A percentile compares a stretch with the other conserved stretches of the same genome.
phyloP scores from a whole-genome alignment of 2,113 vertebrate genomes.

The Rhinichthys klamathensis region DNA sequence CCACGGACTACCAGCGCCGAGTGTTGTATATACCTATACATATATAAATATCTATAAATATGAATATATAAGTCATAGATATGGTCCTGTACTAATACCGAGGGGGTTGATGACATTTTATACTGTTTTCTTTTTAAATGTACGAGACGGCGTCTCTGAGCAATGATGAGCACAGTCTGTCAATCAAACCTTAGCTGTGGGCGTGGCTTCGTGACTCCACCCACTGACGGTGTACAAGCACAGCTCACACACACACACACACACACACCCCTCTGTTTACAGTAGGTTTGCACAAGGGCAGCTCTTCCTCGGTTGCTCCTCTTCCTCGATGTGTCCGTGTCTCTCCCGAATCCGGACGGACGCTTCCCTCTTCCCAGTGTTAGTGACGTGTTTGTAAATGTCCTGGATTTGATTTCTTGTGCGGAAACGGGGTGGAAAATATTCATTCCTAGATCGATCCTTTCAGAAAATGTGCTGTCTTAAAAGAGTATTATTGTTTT shows the following conservation, averaged over 20 bases:
- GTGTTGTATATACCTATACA: conserved; percentile 87
- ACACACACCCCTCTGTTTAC: conserved; percentile 28
- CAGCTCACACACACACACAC: not conserved
- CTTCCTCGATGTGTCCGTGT: not conserved
- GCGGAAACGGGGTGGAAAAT: conserved; percentile 9
- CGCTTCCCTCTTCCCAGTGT: conserved; percentile 44
- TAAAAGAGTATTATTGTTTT: conserved; percentile 53
- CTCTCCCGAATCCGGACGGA: not conserved
- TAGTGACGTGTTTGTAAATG: conserved; percentile 58
- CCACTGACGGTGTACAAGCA: conserved; percentile 50
- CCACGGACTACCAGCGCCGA: conserved; percentile 82
- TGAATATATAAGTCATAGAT: conserved; percentile 74
- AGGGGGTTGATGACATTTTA: conserved; percentile 73
- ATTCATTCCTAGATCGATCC: conserved; percentile 38
- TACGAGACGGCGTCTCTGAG: conserved; percentile 49
- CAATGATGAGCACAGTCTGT: conserved; percentile 56
- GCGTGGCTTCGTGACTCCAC: conserved; percentile 27
- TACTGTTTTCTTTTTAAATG: conserved; percentile 59
- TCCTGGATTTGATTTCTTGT: conserved; percentile 55
- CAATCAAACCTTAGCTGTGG: not conserved
- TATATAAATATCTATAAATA: conserved; percentile 67
- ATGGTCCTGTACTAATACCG: conserved; percentile 97
- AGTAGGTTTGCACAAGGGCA: conserved; percentile 51
- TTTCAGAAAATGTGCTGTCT: conserved; percentile 55
- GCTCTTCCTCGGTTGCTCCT: conserved; percentile 6